Evolutionary conservation across 2,888 invertebrate genomes (phyloP).

Genomic region (Cephus pygmeus): DNA sequence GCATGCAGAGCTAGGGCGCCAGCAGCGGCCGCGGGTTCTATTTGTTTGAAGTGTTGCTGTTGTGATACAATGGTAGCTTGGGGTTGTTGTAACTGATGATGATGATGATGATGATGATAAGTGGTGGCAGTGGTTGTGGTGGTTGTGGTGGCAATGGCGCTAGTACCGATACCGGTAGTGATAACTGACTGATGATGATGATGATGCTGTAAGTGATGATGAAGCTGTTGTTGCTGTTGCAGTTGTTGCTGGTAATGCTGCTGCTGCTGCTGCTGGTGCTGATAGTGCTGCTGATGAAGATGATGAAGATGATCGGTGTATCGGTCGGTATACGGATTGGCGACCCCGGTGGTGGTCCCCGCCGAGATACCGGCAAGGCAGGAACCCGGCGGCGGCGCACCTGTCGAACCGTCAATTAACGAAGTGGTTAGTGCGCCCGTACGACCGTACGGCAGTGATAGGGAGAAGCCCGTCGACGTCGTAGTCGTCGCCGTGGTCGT

Average conservation of each 20-base stretch:
- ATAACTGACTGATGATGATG: conserved; percentile 36
- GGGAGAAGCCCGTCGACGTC: conserved; percentile 39
- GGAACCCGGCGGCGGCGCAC: conserved; percentile 38
- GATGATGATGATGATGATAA: conserved; percentile 37
- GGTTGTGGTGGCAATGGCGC: too few relatives aligned
- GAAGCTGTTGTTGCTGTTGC: conserved; percentile 67
- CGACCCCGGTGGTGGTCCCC: conserved; percentile 57
- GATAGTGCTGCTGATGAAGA: conserved; percentile 22
- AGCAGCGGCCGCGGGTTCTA: conserved; percentile 57
- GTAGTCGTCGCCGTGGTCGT: conserved; percentile 20
- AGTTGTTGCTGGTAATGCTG: conserved; percentile 61
- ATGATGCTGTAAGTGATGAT: conserved; percentile 63
- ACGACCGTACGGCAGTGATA: conserved; percentile 44
- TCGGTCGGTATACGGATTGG: conserved; percentile 59
- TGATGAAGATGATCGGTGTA: conserved; percentile 40
- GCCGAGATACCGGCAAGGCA: conserved; percentile 57
- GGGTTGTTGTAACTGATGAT: conserved; percentile 42
- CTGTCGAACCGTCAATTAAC: conserved; percentile 57
- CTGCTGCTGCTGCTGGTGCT: conserved; percentile 67
- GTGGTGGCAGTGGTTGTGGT: conserved; percentile 4
- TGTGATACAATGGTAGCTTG: conserved; percentile 48
- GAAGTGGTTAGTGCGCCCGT: conserved; percentile 53
- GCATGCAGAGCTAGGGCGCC: conserved; percentile 63
- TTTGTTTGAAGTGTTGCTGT: conserved; percentile 55
- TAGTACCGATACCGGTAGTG: conserved; percentile 11